Conservation (phyloP, 2,797 vertebrate genomes). For the Taenioides sp. region DNA sequence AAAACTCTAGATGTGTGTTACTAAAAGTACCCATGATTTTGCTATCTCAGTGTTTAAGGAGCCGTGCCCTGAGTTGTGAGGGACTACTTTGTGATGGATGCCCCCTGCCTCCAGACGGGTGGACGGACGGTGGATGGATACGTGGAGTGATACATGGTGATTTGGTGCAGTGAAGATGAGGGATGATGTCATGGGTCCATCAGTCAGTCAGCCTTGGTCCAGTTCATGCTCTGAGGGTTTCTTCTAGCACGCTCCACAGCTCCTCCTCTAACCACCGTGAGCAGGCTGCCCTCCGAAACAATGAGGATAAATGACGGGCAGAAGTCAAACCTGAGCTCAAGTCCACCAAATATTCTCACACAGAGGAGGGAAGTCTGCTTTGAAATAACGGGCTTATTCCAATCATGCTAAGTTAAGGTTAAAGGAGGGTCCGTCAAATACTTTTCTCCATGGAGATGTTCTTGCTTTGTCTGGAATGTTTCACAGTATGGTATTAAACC, state of each 20-base stretch:
- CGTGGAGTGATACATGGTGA: slow-evolving; percentile 2
- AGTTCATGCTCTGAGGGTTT: slow-evolving; percentile 49
- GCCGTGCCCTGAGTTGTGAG: not conserved
- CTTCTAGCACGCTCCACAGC: slow-evolving; percentile 50
- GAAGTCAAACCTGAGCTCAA: slow-evolving; percentile 21
- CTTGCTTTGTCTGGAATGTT: too few species aligned
- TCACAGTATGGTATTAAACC: too few species aligned
- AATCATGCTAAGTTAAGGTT: too few species aligned
- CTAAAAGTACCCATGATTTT: not conserved
- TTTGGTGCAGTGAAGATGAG: slow-evolving; percentile 38
- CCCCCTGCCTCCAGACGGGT: slow-evolving; percentile 15
- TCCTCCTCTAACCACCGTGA: slow-evolving; percentile 51
- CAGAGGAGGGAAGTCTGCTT: not conserved
- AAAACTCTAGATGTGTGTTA: not conserved
- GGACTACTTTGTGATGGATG: slow-evolving; percentile 30
- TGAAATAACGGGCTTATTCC: too few species aligned
- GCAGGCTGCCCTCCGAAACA: slow-evolving; percentile 63
- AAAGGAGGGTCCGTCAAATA: too few species aligned
- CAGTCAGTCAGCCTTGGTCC: slow-evolving; percentile 60
- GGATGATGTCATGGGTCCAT: slow-evolving; percentile 41
- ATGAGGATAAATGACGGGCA: slow-evolving; percentile 65
- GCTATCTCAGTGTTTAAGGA: not conserved
- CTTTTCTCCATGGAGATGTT: too few species aligned
- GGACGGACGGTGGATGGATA: slow-evolving; percentile 12
- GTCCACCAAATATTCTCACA: not conserved